phyloP scores from a whole-genome alignment of 1,140 invertebrate species.

The Pteromalus puparum region DNA sequence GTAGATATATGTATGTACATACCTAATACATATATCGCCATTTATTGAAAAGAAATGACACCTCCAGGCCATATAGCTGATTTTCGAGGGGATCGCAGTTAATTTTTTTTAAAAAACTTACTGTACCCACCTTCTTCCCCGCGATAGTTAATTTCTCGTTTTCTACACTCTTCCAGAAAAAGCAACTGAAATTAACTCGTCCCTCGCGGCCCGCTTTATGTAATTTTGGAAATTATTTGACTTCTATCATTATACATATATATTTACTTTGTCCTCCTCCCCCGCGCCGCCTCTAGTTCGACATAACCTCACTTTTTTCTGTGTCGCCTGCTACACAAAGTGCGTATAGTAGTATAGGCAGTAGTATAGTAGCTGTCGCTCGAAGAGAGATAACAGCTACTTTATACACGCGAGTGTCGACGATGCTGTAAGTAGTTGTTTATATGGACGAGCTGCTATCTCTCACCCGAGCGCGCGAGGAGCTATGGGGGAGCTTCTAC shows the following conservation, averaged over 20 bases:
- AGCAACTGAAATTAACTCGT: neutral
- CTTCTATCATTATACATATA: neutral
- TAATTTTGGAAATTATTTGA: constrained; percentile 27
- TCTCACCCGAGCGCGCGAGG: neutral
- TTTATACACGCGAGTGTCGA: neutral
- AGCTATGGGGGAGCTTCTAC: neutral
- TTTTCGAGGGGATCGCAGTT: neutral
- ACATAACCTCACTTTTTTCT: constrained; percentile 38
- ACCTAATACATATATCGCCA: neutral
- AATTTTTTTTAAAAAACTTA: neutral
- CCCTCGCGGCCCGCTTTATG: constrained; percentile 5
- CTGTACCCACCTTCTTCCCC: too few species aligned
- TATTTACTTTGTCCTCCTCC: constrained; percentile 21
- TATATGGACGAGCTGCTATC: neutral
- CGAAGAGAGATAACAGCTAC: neutral
- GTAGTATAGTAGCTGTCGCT: neutral
- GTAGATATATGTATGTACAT: too few species aligned
- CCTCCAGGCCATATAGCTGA: neutral
- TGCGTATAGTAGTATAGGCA: neutral
- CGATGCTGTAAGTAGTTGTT: neutral
- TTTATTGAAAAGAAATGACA: neutral
- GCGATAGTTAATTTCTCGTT: too few species aligned
- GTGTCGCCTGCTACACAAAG: neutral
- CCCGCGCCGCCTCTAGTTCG: neutral
- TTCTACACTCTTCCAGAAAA: too few species aligned